Percentiles rank a stretch among this genome's conserved stretches.
phyloP scores from a whole-genome alignment of 1,140 invertebrate genomes.

The Steinernema feltiae region DNA sequence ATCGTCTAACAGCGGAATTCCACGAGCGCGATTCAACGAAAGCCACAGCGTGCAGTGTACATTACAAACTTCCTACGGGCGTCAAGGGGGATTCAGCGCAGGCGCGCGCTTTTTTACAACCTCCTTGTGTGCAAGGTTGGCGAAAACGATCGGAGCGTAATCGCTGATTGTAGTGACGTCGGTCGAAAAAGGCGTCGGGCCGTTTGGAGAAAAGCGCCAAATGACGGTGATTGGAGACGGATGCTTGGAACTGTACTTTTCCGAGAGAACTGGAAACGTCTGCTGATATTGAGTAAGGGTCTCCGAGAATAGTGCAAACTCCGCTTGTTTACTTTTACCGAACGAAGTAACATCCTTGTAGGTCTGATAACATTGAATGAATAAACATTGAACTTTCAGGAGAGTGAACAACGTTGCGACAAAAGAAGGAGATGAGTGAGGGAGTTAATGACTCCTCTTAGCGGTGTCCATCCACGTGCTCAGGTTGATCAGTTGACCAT shows the following conservation, averaged over 20 bases:
- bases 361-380: neutral
- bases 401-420: neutral
- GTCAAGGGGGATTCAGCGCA: neutral
- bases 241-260: neutral
- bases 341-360: conserved; percentile 9
- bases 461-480: neutral
- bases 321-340: neutral
- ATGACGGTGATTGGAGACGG: neutral
- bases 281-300: neutral
- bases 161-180: neutral
- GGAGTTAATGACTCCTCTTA: neutral
- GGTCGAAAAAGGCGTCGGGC: neutral
- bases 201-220: neutral
- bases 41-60: neutral
- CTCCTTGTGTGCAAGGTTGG: neutral
- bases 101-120: neutral
- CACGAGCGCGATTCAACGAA: neutral
- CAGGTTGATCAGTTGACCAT: neutral
- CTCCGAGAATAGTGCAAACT: neutral
- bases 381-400: neutral
- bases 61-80: neutral
- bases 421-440: neutral
- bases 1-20: neutral
- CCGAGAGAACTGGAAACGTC: neutral
- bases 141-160: neutral